Percentiles rank a stretch among this genome's conserved stretches.
Conservation (phyloP, 2,888 invertebrate genomes). For the Brachypalpus laphriformis region DNA sequence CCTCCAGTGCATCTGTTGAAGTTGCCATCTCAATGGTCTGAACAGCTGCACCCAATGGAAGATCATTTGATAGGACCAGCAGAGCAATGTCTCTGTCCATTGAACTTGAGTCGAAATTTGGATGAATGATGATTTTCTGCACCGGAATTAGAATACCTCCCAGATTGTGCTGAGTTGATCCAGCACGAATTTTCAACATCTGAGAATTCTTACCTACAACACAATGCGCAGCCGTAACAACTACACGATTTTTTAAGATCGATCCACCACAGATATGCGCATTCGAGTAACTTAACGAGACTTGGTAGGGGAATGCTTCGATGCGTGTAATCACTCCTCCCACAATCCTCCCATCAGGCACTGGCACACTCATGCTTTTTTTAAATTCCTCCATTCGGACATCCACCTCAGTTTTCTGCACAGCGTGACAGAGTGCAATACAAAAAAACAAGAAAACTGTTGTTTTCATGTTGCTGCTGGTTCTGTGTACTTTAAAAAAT, state of each 20-base stretch:
- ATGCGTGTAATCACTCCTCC: conserved; percentile 33
- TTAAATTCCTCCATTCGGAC: background rate
- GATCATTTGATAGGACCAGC: conserved; percentile 4
- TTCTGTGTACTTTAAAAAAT: background rate
- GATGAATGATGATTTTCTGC: conserved; percentile 26
- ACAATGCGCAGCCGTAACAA: conserved; percentile 49
- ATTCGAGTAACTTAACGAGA: conserved; percentile 14
- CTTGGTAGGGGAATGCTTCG: conserved; percentile 39
- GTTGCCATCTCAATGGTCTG: conserved; percentile 20
- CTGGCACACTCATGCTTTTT: background rate
- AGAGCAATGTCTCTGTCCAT: conserved; percentile 36
- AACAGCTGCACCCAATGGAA: background rate
- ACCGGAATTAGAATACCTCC: conserved; percentile 25
- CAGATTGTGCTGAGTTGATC: conserved; percentile 21
- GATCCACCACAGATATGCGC: conserved; percentile 39
- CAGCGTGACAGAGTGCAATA: background rate
- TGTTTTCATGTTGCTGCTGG: conserved; percentile 3
- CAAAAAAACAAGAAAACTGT: conserved; percentile 5
- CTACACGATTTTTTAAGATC: conserved; percentile 15
- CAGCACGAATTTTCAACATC: conserved; percentile 29
- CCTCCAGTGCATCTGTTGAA: background rate
- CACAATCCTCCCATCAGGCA: conserved; percentile 43
- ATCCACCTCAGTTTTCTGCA: background rate
- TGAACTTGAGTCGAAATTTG: background rate
- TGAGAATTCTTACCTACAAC: background rate